These are phyloP conservation scores for Chymomyza amoena DNA, from an alignment of 2,888 invertebrate genomes.

Conservation along the genomic window DNA sequence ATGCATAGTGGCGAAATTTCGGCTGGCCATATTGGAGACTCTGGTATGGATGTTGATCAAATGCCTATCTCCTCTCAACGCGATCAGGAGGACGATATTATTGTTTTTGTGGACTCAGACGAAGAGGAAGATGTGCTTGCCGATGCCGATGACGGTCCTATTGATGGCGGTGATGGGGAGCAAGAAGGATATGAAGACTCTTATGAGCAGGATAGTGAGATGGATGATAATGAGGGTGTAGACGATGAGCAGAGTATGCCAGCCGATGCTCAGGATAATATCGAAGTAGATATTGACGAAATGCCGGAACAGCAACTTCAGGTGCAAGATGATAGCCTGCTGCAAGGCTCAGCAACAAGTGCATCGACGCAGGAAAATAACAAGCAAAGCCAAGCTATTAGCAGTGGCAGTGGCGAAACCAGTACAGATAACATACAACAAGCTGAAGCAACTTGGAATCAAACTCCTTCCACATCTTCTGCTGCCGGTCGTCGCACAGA, in stretches of 20 bases:
- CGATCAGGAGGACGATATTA: slow-evolving; percentile 91
- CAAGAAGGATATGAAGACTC: slow-evolving; percentile 82
- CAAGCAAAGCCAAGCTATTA: slow-evolving; percentile 86
- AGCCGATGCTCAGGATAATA: slow-evolving; percentile 80
- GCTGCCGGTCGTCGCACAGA: slow-evolving; percentile 69
- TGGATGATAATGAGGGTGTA: slow-evolving; percentile 81
- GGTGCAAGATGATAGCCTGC: slow-evolving; percentile 74
- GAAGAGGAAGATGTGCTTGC: slow-evolving; percentile 80
- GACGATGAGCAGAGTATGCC: slow-evolving; percentile 80
- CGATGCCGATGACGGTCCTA: slow-evolving; percentile 80
- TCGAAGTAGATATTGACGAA: slow-evolving; percentile 84
- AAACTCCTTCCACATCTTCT: slow-evolving; percentile 68
- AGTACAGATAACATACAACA: slow-evolving; percentile 77
- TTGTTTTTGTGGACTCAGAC: slow-evolving; percentile 89
- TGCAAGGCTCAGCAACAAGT: slow-evolving; percentile 44
- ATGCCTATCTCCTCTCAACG: slow-evolving; percentile 92
- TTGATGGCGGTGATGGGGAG: slow-evolving; percentile 80
- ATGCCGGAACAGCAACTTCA: slow-evolving; percentile 81
- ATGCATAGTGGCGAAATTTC: slow-evolving; percentile 73
- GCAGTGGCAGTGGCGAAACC: slow-evolving; percentile 86
- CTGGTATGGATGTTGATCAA: slow-evolving; percentile 85
- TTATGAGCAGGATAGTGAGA: slow-evolving; percentile 80
- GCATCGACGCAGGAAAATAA: slow-evolving; percentile 76
- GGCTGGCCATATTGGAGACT: slow-evolving; percentile 81
- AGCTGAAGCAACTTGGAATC: slow-evolving; percentile 69